phyloP scores from a whole-genome alignment of 2,888 invertebrate species.

The Napeogenes sylphis region DNA sequence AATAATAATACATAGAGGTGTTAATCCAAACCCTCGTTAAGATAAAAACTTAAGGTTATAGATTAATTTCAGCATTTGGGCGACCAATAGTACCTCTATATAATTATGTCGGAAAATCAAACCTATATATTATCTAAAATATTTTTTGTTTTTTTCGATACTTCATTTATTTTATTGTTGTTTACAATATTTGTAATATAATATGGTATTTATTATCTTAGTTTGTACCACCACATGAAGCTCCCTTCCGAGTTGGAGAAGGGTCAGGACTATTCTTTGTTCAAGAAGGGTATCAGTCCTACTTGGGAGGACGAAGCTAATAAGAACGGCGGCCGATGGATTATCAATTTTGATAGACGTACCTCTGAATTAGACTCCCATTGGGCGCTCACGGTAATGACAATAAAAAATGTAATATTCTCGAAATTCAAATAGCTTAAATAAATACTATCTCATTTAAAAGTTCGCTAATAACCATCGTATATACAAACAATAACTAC shows the following conservation, averaged over 20 bases:
- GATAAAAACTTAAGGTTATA: too few species aligned
- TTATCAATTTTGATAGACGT: conserved; percentile 85
- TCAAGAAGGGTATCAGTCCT: conserved; percentile 88
- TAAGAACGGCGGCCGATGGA: conserved; percentile 89
- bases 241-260: conserved; percentile 85
- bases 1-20: too few species aligned
- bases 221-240: conserved; percentile 92
- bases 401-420: too few species aligned
- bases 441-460: too few species aligned
- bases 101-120: too few species aligned
- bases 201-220: conserved; percentile 45
- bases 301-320: conserved; percentile 97
- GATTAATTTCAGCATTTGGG: too few species aligned
- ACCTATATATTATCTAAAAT: conserved; percentile 10
- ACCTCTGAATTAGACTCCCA: conserved; percentile 80
- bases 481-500: too few species aligned
- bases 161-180: neutral
- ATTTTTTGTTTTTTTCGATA: neutral
- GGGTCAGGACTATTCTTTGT: conserved; percentile 88
- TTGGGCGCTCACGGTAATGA: conserved; percentile 85
- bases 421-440: too few species aligned
- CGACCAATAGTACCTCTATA: too few species aligned
- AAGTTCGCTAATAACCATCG: too few species aligned
- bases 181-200: neutral
- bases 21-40: too few species aligned